Conservation (phyloP, 2,888 invertebrate species). For the Ephialtes manifestator region DNA sequence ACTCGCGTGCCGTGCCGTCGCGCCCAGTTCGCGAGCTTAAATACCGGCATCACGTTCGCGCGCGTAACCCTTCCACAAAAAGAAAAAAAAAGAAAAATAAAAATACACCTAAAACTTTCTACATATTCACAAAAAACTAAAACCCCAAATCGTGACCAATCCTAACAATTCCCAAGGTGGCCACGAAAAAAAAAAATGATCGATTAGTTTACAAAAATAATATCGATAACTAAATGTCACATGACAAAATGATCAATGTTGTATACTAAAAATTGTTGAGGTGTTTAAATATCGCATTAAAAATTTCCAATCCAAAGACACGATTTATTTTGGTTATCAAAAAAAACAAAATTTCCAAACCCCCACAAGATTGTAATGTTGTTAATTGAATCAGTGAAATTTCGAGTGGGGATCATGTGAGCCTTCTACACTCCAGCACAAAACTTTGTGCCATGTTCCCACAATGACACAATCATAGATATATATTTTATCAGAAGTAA, state of each 20-base stretch:
- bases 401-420: conserved; percentile 3
- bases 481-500: not conserved
- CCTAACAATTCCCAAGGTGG: not conserved
- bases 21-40: conserved; percentile 65
- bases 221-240: not conserved
- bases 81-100: not conserved
- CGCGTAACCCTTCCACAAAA: not conserved
- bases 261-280: too few relatives aligned
- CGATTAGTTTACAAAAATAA: not conserved
- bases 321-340: not conserved
- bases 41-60: conserved; percentile 50
- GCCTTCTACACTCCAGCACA: conserved; percentile 30
- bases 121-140: not conserved
- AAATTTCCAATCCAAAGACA: not conserved
- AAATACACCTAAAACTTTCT: not conserved
- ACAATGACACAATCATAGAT: not conserved
- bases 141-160: not conserved
- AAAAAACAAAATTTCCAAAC: not conserved
- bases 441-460: not conserved
- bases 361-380: not conserved
- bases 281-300: not conserved
- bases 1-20: conserved; percentile 85
- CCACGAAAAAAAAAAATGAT: not conserved
- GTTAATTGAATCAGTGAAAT: not conserved
- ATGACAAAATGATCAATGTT: not conserved